Evolutionary conservation across 2,888 invertebrate genomes (phyloP), one percentile per base, ranked within the genome.

Genomic region (Xanthia togata): DNA sequence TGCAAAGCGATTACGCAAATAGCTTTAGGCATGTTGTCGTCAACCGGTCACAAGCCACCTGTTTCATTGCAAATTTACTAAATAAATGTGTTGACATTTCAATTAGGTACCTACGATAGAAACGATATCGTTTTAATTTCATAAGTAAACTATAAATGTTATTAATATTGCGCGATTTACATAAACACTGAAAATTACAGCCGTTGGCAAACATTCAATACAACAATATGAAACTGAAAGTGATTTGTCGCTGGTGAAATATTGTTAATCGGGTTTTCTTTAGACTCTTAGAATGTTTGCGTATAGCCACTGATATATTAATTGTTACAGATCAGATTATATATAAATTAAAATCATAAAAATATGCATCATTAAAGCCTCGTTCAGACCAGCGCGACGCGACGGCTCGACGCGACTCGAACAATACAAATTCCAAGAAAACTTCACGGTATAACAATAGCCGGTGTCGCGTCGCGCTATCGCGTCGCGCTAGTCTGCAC

Each of bases 21-120:
- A 90, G 78, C 83, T 82, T 84, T 87, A 82, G 83, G 81, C 82
- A 53, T 77, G 80, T 87, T 68, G 82, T 82, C 74, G 76, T 76
- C 78, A 88, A 90, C 92, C 89, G 90, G 91, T 89, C 85, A 85
- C 88, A 87, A 85, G 85, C 87, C 92, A 92, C 92, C 91, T 91
- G 93, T 90, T 87, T 82, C 86, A 79, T 84, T 87, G 80, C 84
- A 86, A 90, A 89, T 88, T 87, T 86, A 84, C 83, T 82, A 82
- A 85, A 84, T 82, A 80, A 75, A 81, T 77, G 57, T 72, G 60
- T 78, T 84, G 68, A 79, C 87, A 85, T 82, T 85, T 79, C 64
- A 79, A 76, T 79, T 73, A 17, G 11, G n/a, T 53, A 17, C 8
- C 17, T 26, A 81, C 67, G 55, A 71, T 70, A 70, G 31, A 62